Conservation (phyloP, 2,888 invertebrate species). For the Eristalis tenax region DNA sequence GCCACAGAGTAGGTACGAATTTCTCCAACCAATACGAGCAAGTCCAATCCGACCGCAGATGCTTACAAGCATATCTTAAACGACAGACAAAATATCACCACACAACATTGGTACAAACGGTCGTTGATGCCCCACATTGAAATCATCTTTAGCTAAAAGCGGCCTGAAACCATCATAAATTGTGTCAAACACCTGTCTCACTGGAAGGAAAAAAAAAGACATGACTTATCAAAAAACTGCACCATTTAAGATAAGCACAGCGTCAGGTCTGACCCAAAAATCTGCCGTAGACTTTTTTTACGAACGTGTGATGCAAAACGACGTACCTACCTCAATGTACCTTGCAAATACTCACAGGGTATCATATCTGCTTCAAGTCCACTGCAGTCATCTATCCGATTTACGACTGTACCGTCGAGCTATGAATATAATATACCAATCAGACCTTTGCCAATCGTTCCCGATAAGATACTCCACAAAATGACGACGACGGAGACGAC, state of each 20-base stretch:
- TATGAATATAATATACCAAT: conserved; percentile 57
- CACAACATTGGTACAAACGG: too few relatives aligned
- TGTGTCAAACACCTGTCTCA: conserved; percentile 26
- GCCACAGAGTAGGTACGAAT: too few relatives aligned
- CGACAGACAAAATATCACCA: too few relatives aligned
- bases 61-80: too few relatives aligned
- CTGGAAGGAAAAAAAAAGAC: not conserved
- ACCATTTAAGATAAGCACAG: conserved; percentile 27
- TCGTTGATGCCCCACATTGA: not conserved
- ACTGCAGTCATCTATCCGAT: not conserved
- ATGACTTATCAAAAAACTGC: conserved; percentile 6
- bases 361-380: not conserved
- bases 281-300: not conserved
- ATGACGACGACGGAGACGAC: conserved; percentile 25
- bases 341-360: not conserved
- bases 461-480: conserved; percentile 58
- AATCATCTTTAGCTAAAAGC: not conserved
- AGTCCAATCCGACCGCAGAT: too few relatives aligned
- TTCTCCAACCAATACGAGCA: too few relatives aligned
- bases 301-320: not conserved
- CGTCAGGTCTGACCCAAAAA: not conserved
- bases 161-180: not conserved
- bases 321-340: conserved; percentile 5
- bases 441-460: conserved; percentile 48
- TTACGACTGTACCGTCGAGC: conserved; percentile 18